Evolutionary conservation across 2,113 vertebrate genomes (phyloP), one percentile per base, ranked within the genome.

Genomic region (Cyanoramphus novaezelandiae): DNA sequence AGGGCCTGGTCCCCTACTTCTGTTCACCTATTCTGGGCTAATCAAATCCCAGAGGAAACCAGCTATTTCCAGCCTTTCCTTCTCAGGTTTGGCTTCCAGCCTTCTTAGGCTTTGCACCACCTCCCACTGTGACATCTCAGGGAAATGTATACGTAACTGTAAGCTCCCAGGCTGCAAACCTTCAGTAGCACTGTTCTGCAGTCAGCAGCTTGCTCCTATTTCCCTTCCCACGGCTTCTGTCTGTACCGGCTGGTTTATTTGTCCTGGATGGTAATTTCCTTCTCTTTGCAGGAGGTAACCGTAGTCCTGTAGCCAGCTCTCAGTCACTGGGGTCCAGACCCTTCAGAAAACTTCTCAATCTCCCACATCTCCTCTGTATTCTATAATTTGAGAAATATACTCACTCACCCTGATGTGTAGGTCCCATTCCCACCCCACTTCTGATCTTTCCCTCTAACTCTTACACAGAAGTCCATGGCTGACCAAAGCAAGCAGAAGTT

Each of bases 1-100:
- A 77, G 82, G 44, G 71, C 64, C 71, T 19, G 52, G n/a, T 69
- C 53, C n/a, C 37, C 79, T 59, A 43, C 79, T 74, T 86, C 71
- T 69, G n/a, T 67, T 70, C 69, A 68, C 57, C 81, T 94, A 46
- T 95, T 92, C 74, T 76, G 55, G 52, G 89, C 64, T 79, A 78
- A 86, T 87, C 55, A 53, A 82, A 55, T 78, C 94, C 83, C 89
- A 17, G 65, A 64, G 91, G 81, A 91, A 89, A 67, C 63, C n/a
- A 78, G 74, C 83, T 88, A 59, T 91, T 94, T 87, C 59, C 82
- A 85, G 33, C 82, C 85, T 75, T 76, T 28, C 63, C 59, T 77
- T 67, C 75, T 85, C 75, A 46, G 75, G 67, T 68, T 77, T 69
- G 78, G 41, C 77, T 95, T 63, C 52, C 78, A 91, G 86, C 69